phyloP scores from a whole-genome alignment of 2,797 vertebrate species.

The Acanthiza pusilla region DNA sequence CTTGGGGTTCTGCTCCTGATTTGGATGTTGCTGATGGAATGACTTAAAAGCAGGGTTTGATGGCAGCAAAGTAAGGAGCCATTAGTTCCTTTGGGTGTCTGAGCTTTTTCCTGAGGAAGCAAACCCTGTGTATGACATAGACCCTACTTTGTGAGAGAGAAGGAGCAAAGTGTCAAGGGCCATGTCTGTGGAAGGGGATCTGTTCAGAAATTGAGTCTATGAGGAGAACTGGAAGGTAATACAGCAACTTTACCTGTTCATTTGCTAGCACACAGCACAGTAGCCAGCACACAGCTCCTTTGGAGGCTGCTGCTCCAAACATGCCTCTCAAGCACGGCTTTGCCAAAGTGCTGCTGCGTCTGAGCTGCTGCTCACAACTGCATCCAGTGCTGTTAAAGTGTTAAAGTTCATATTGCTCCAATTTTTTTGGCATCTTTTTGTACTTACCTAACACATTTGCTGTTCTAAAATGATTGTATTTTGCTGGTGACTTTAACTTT shows the following conservation, averaged over 20 bases:
- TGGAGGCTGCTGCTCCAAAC: not conserved
- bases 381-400: not conserved
- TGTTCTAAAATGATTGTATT: not conserved
- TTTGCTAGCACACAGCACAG: not conserved
- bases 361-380: not conserved
- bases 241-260: not conserved
- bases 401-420: not conserved
- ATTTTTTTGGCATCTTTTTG: not conserved
- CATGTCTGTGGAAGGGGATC: not conserved
- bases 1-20: not conserved
- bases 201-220: not conserved
- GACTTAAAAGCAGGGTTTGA: not conserved
- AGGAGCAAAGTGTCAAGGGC: not conserved
- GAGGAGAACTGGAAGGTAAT: not conserved
- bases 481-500: not conserved
- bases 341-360: not conserved
- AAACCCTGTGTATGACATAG: rapidly evolving
- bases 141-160: not conserved
- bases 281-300: not conserved
- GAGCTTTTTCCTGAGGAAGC: not conserved
- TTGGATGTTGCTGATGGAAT: not conserved
- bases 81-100: too few relatives aligned
- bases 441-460: not conserved
- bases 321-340: rapidly evolving
- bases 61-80: not conserved